Evolutionary conservation across 1,140 invertebrate genomes (phyloP), one percentile per base, ranked within the genome.

Genomic region (Drosophila murphyi): DNA sequence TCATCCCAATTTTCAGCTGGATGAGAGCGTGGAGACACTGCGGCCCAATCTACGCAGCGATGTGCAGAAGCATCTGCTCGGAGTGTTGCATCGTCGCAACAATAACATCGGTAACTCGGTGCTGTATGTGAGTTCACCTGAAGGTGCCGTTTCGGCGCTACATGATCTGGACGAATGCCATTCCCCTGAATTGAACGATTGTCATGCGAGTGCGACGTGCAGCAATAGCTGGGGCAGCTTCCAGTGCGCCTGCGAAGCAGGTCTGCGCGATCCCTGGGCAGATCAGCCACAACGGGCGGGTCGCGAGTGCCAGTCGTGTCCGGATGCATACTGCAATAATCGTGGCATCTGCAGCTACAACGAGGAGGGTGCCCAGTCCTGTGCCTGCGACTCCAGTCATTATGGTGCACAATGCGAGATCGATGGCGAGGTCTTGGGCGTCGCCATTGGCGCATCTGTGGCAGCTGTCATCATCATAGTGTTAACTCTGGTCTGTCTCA

Each of bases 171-270:
- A 99, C 86, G 98, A 99, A 92, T 99, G 98, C 81, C 94, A 95
- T 0, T 96, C 96, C 0, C 91, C 94, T 5, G 97, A 98, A 55
- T 92, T 98, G 6, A 97, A 99, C 91, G 98, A 99, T 92, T 99
- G 98, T 83, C 96, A 97, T 76, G 94, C 95, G 6, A 94, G 96
- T 55, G 98, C 96, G 0, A 94, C 93, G 2, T 99, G 98, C 93
- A 95, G 95, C 35, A 99, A 99, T 92, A 95, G 95, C 1, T 98
- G 97, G 94, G 98, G 98, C 8, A 96, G 96, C 5, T 99, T 98
- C 80, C 93, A 93, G 62, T 99, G 98, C 81, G 93, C 93, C 3
- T 99, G 98, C 88, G 95, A 95, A 4, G 92, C 95, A 5, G 97
- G 97, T 3, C 96, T 96, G 29, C 95, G 95, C 32, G 97, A 97